Evolutionary conservation across 2,113 vertebrate genomes (phyloP).

Genomic region (Tachysurus vachellii): DNA sequence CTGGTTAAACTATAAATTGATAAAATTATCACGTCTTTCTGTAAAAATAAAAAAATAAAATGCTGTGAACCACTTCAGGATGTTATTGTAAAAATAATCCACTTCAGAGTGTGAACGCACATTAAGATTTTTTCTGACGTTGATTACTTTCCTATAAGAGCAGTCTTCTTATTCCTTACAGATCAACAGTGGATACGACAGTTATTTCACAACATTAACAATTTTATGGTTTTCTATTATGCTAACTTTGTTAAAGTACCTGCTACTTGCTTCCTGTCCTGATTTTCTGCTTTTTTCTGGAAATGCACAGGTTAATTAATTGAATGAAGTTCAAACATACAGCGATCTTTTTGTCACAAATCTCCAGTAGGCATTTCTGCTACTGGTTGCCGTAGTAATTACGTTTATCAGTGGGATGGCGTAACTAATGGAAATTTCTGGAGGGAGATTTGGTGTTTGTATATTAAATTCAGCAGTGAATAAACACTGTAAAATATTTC

Average conservation of each 20-base stretch:
- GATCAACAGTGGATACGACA: neutral
- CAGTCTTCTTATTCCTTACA: neutral
- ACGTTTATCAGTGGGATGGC: no score
- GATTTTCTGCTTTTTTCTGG: neutral
- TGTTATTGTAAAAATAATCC: neutral
- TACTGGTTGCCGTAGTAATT: no score
- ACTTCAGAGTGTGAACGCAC: neutral
- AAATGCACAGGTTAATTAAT: neutral
- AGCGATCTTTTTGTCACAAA: no score
- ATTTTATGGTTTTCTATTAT: neutral
- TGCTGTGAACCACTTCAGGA: neutral
- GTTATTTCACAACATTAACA: neutral
- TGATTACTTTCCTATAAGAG: neutral
- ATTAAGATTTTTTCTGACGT: no score
- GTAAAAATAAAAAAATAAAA: neutral
- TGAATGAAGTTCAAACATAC: no score
- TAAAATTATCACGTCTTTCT: no score
- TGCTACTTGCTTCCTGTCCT: neutral
- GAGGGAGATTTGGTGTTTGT: no score
- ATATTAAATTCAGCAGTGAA: no score
- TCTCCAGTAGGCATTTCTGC: no score
- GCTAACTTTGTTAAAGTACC: neutral
- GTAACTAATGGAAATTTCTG: no score
- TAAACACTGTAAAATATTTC: no score
- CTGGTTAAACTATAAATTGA: no score